Evolutionary conservation across 1,140 invertebrate genomes (phyloP).

Genomic region (Ctenoplectra terminalis): DNA sequence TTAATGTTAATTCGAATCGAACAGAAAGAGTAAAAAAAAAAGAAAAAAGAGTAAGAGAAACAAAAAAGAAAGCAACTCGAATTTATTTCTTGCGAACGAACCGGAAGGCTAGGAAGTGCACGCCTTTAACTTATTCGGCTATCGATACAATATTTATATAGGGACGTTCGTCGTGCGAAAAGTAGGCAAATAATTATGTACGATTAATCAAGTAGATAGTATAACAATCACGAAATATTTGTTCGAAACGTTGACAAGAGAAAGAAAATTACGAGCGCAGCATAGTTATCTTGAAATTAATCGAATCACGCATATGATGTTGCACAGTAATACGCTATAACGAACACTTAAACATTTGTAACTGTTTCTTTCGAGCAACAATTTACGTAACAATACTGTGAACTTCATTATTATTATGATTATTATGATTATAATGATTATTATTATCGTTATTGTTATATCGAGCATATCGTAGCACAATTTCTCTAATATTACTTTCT

Average conservation of each 20-base stretch:
- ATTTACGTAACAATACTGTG: neutral
- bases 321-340: constrained; percentile 2
- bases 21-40: neutral
- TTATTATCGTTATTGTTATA: neutral
- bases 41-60: neutral
- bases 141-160: constrained; percentile 3
- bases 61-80: neutral
- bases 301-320: constrained; percentile 31
- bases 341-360: constrained; percentile 1
- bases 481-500: constrained; percentile 27
- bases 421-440: neutral
- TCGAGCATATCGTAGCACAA: constrained; percentile 28
- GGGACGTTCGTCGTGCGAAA: constrained; percentile 1
- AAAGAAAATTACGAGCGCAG: neutral
- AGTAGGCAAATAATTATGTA: neutral
- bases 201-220: neutral
- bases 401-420: neutral
- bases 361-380: constrained; percentile 4
- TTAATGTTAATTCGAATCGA: constrained; percentile 14
- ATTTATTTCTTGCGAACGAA: neutral
- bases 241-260: neutral
- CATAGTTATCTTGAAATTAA: neutral
- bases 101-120: neutral
- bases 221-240: neutral
- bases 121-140: neutral